phyloP scores from a whole-genome alignment of 2,797 vertebrate species.

The Ctenosaura bakeri region DNA sequence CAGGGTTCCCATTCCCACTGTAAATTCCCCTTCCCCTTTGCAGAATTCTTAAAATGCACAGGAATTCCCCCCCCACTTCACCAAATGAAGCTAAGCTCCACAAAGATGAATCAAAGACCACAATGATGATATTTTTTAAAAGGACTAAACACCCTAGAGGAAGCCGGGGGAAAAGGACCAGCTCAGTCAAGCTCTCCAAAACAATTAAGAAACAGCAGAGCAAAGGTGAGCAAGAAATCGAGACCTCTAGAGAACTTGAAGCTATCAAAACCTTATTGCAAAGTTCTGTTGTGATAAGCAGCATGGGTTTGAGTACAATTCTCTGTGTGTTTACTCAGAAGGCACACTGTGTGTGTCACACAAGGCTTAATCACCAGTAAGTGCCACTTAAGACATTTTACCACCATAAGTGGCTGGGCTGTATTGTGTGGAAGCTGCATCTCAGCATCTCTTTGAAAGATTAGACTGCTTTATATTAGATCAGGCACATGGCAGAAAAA shows the following conservation, averaged over 20 bases:
- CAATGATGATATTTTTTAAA: not conserved
- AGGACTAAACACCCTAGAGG: not conserved
- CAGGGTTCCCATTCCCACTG: not conserved
- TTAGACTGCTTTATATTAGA: not conserved
- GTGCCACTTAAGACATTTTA: not conserved
- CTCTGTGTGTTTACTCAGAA: not conserved
- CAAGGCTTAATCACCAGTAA: not conserved
- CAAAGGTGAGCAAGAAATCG: not conserved
- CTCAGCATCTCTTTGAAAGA: not conserved
- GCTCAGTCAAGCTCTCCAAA: not conserved
- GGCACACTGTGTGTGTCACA: not conserved
- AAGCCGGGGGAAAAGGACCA: fast-evolving
- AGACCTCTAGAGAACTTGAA: not conserved
- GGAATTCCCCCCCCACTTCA: not conserved
- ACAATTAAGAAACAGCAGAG: too few relatives aligned
- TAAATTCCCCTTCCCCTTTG: not conserved
- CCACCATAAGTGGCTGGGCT: not conserved
- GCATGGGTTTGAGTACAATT: too few relatives aligned
- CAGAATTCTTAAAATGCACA: too few relatives aligned
- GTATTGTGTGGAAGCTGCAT: not conserved
- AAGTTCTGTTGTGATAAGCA: not conserved
- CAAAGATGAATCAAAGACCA: too few relatives aligned
- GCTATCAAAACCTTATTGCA: not conserved
- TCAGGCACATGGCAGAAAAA: not conserved
- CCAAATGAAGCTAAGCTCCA: not conserved